A percentile compares a stretch with the other conserved stretches of the same genome.
phyloP scores from a whole-genome alignment of 1,140 invertebrate species.

The Euura lappo region DNA sequence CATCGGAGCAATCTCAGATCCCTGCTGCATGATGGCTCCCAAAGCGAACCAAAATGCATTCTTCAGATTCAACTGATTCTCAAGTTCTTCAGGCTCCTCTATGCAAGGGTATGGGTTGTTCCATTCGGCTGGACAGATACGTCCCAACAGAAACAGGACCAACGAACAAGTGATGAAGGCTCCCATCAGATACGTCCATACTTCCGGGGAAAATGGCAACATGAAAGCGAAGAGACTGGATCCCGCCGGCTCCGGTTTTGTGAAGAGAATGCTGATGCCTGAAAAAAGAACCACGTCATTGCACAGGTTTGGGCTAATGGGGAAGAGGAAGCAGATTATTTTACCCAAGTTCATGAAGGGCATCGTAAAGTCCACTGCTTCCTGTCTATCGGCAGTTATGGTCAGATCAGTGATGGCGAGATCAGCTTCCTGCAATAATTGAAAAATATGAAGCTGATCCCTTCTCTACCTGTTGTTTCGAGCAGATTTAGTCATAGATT shows the following conservation, averaged over 20 bases:
- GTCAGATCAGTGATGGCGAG: constrained; percentile 90
- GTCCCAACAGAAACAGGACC: constrained; percentile 80
- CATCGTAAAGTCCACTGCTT: constrained; percentile 88
- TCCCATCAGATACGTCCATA: constrained; percentile 80
- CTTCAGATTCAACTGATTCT: constrained; percentile 84
- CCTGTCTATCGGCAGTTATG: constrained; percentile 85
- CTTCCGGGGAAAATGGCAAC: constrained; percentile 82
- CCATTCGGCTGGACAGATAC: constrained; percentile 83
- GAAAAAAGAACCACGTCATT: constrained; percentile 18
- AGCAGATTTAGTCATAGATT: not conserved
- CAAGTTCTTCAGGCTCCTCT: constrained; percentile 73
- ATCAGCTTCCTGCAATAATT: constrained; percentile 74
- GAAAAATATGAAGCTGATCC: not conserved
- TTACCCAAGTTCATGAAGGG: constrained; percentile 90
- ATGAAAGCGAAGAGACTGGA: constrained; percentile 88
- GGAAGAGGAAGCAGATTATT: not conserved
- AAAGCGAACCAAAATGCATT: constrained; percentile 88
- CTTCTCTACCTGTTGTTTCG: not conserved
- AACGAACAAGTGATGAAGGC: constrained; percentile 81
- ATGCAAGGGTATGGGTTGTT: constrained; percentile 81
- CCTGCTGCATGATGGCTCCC: constrained; percentile 83
- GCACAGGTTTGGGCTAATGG: not conserved
- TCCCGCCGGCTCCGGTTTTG: constrained; percentile 79
- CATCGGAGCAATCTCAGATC: constrained; percentile 83
- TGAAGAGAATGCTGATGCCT: constrained; percentile 87